phyloP scores from a whole-genome alignment of 2,113 vertebrate species.

The Guaruba guarouba region DNA sequence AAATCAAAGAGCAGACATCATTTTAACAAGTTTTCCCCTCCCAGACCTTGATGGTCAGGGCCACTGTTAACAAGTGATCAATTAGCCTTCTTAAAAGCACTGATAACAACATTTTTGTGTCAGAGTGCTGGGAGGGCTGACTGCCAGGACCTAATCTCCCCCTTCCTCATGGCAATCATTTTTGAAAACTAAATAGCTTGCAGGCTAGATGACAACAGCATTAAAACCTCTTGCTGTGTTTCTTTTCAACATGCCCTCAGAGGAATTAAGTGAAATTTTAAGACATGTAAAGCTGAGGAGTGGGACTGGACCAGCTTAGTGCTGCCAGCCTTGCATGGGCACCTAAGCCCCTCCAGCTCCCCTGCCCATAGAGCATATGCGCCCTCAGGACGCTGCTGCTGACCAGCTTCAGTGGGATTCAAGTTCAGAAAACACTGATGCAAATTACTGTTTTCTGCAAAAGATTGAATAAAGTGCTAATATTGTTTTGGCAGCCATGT shows the following conservation, averaged over 20 bases:
- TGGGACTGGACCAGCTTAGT: rapidly evolving
- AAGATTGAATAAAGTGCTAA: background rate
- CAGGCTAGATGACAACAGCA: background rate
- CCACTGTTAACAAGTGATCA: conserved; percentile 45
- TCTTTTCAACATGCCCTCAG: background rate
- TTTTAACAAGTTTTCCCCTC: conserved; percentile 40
- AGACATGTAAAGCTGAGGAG: background rate
- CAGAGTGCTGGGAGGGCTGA: background rate
- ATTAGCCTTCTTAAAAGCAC: conserved; percentile 46
- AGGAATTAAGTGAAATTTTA: background rate
- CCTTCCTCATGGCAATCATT: background rate
- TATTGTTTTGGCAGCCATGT: background rate
- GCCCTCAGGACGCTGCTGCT: background rate
- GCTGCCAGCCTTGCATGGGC: rapidly evolving
- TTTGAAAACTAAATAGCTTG: background rate
- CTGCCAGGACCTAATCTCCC: conserved; percentile 6
- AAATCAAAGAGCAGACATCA: conserved; percentile 34
- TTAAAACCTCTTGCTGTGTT: background rate
- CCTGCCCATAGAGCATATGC: rapidly evolving
- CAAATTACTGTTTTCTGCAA: background rate
- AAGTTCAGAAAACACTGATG: background rate
- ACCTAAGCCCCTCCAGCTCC: background rate
- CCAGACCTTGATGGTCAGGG: conserved; percentile 35
- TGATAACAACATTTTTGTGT: conserved; percentile 58
- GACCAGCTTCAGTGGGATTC: background rate